Evolutionary conservation across 1,140 invertebrate species (phyloP), one percentile per base, ranked within the genome.

Genomic region (Diuraphis noxia): DNA sequence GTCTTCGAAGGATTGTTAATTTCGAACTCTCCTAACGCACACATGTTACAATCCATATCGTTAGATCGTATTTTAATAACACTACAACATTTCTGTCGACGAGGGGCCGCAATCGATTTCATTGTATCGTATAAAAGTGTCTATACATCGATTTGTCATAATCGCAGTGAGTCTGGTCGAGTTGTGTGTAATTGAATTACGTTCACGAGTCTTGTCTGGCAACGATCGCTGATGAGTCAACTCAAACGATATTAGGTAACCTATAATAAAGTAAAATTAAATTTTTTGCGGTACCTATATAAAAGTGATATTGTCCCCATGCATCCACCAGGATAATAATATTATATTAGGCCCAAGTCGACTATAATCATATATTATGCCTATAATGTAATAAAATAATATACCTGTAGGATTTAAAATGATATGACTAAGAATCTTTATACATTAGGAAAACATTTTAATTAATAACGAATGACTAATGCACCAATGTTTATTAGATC

Each of bases 21-120:
- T 63, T 52, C 5, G 41, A 86, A 49, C 46, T 52, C 84, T 86
- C 46, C 46, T 49, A 52, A 52, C 21, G 56, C 30, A 49, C 34
- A 38, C 6, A 34, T 85, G 82, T 38, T 36, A 17, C 30, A 3
- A 2, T 13, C 23, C 9, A 43, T 13, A 21, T 10, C 25, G 38
- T 2, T 38, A 23, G 43, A 49, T 86, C 46, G 85, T 52, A 13
- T 86, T 86, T 86, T 52, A 86, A 86, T 86, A 38, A 86, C 43
- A 86, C 43, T 38, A 46, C 25, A 2, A 46, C 46, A 3, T 19
- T 30, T 10, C 25, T n/a, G 56, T 63, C 84, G 8, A 6, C 9
- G 79, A 82, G 30, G n/a, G 34, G 7, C 41, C 30, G 7, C 23
- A 52, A 86, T 86, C 46, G 9, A 52, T 86, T 52, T 38, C 34